phyloP scores from a whole-genome alignment of 2,888 invertebrate genomes.

The Agrotis exclamationis region DNA sequence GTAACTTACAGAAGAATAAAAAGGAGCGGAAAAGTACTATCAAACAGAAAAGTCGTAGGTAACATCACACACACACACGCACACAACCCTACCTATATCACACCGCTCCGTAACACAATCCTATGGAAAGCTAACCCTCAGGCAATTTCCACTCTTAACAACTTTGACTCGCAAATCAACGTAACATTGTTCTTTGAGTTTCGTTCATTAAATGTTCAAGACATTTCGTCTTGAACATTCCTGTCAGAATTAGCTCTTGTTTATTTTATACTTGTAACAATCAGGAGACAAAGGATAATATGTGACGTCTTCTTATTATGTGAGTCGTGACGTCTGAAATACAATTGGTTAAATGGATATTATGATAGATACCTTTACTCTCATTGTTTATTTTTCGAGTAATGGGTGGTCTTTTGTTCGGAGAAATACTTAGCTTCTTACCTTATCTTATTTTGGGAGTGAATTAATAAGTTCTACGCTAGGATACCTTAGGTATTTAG shows the following conservation, averaged over 20 bases:
- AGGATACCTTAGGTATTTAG: no score
- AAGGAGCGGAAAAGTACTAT: neutral
- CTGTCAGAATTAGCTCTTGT: constrained; percentile 79
- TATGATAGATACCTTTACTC: neutral
- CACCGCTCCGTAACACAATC: constrained; percentile 28
- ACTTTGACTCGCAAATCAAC: constrained; percentile 71
- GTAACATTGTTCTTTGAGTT: constrained; percentile 73
- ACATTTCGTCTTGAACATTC: constrained; percentile 72
- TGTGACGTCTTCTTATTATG: constrained; percentile 72
- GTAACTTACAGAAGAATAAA: neutral
- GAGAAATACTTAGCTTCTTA: neutral
- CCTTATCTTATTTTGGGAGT: no score
- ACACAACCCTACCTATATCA: constrained; percentile 11
- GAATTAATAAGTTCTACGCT: no score
- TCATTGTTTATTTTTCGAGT: neutral
- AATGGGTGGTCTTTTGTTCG: neutral
- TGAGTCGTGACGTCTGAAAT: constrained; percentile 30
- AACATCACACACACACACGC: neutral
- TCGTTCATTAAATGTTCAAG: constrained; percentile 77
- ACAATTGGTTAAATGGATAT: constrained; percentile 34
- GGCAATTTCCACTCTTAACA: constrained; percentile 56
- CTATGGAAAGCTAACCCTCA: constrained; percentile 36
- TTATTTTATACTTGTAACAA: constrained; percentile 85
- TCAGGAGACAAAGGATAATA: constrained; percentile 79
- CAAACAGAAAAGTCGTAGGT: neutral